Percentiles rank a stretch among this genome's conserved stretches.
phyloP scores from a whole-genome alignment of 2,113 vertebrate species.

The Hypocryptadius cinnamomeus region DNA sequence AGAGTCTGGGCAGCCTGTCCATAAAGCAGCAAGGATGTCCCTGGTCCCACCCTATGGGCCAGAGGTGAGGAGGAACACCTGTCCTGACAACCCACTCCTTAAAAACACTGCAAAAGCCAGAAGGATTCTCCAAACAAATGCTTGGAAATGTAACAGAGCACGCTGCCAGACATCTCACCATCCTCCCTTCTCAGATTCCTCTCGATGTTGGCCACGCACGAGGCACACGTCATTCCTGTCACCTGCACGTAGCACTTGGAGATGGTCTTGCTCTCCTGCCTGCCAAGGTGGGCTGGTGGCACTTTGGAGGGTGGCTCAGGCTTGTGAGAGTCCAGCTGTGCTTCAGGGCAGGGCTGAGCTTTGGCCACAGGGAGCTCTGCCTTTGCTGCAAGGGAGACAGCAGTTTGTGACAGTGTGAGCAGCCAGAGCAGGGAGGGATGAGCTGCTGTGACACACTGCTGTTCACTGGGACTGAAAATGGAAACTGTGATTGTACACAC shows the following conservation, averaged over 20 bases:
- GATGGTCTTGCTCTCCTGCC: slow-evolving; percentile 47
- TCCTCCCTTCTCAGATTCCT: slow-evolving; percentile 89
- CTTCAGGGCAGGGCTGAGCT: slow-evolving; percentile 22
- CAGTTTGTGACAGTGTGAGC: background rate
- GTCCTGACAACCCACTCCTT: background rate
- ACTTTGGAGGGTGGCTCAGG: background rate
- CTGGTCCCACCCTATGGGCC: background rate
- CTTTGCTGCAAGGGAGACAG: background rate
- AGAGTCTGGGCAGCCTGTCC: accelerated
- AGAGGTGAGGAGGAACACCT: background rate
- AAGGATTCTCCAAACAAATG: background rate
- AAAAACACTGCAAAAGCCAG: background rate
- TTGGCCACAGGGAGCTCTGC: slow-evolving; percentile 22
- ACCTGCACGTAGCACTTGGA: slow-evolving; percentile 93
- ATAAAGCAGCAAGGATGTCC: background rate
- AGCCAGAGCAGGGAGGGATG: background rate
- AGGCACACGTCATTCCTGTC: slow-evolving; percentile 96
- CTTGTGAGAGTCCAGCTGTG: slow-evolving; percentile 32
- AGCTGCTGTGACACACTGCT: background rate
- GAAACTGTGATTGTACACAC: background rate
- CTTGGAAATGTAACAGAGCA: background rate
- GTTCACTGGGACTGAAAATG: background rate
- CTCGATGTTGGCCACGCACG: slow-evolving; percentile 96
- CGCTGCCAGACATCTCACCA: slow-evolving; percentile 68
- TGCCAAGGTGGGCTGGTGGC: background rate